Evolutionary conservation across 2,888 invertebrate species (phyloP).

Genomic region (Torymus aiolomorphi): DNA sequence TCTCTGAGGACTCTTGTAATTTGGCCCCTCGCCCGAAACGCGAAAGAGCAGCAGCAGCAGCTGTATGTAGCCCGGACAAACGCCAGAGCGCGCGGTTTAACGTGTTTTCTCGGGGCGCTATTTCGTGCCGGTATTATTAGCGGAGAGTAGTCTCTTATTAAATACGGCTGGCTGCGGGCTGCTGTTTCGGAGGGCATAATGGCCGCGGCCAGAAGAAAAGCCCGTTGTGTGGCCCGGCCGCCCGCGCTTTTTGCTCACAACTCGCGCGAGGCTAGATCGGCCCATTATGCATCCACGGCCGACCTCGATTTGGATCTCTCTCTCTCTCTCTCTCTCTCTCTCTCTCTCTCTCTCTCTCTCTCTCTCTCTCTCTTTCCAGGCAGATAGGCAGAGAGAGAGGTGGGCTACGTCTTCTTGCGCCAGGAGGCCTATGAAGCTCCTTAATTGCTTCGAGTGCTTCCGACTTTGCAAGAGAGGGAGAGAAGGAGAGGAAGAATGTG

Average conservation of each 20-base stretch:
- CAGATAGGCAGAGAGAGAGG: neutral
- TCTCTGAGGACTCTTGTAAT: conserved; percentile 58
- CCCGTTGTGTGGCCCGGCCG: neutral
- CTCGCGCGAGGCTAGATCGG: neutral
- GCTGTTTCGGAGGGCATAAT: neutral
- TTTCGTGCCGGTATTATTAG: conserved; percentile 6
- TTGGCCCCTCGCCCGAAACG: conserved; percentile 59
- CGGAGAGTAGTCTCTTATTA: conserved; percentile 14
- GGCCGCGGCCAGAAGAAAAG: neutral
- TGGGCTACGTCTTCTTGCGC: neutral
- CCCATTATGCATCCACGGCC: conserved; percentile 20
- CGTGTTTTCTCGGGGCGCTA: neutral
- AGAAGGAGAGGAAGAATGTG: neutral
- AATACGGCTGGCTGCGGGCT: neutral
- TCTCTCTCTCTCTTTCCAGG: neutral
- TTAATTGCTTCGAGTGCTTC: conserved; percentile 36
- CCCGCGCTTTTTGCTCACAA: neutral
- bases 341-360: neutral
- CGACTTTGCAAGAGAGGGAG: too few relatives aligned
- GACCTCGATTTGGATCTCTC: conserved; percentile 32
- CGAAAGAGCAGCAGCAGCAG: conserved; percentile 4
- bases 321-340: neutral
- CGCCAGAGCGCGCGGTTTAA: neutral
- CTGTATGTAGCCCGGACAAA: neutral
- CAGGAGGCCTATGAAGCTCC: neutral